phyloP scores from a whole-genome alignment of 2,888 invertebrate species.

The Bellardia pandia region DNA sequence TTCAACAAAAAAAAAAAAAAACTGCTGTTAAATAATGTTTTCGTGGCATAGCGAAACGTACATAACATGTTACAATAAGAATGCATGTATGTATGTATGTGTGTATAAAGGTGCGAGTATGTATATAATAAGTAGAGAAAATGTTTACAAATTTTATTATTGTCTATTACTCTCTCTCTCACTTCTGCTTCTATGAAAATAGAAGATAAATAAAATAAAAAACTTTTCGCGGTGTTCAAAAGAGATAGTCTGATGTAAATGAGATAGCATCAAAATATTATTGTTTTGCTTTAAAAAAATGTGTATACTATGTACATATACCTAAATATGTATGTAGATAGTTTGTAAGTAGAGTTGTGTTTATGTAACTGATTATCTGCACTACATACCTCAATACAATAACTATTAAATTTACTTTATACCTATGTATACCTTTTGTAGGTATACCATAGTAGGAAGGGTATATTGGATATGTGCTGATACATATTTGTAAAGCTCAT shows the following conservation, averaged over 20 bases:
- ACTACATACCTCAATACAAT: too few species aligned
- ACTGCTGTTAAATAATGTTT: conserved; percentile 57
- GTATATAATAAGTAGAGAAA: neutral
- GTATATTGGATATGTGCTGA: too few species aligned
- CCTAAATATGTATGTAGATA: neutral
- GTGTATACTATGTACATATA: neutral
- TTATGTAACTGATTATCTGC: too few species aligned
- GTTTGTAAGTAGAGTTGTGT: neutral
- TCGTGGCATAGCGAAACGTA: conserved; percentile 48
- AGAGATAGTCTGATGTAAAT: conserved; percentile 9
- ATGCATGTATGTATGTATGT: neutral
- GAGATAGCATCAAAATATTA: neutral
- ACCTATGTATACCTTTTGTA: too few species aligned
- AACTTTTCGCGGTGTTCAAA: neutral
- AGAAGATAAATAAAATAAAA: neutral
- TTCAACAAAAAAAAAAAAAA: neutral
- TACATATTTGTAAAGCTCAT: too few species aligned
- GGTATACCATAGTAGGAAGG: too few species aligned
- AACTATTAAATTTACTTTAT: too few species aligned
- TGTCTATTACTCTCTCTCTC: neutral
- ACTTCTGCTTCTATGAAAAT: neutral
- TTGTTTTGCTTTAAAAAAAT: neutral
- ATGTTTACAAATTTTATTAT: neutral
- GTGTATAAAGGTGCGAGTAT: too few species aligned
- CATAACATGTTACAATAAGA: conserved; percentile 30